Percentiles rank a stretch among this genome's conserved stretches.
These are phyloP conservation scores for Stichopus chloronotus DNA, from an alignment of 35 echinoderm and acorn worm species.

Conservation along the genomic window DNA sequence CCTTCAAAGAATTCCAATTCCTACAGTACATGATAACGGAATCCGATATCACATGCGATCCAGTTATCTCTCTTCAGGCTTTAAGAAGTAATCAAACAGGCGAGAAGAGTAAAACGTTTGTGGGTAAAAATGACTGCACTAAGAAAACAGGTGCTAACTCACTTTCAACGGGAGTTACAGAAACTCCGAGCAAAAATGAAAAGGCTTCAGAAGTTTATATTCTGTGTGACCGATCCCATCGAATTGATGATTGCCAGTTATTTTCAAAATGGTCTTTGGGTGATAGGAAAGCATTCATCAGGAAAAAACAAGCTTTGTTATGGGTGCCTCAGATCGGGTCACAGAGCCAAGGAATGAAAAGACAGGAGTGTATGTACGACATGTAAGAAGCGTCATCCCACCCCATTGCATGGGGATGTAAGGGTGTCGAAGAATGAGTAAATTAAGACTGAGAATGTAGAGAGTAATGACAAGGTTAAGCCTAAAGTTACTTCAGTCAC, in stretches of 20 bases:
- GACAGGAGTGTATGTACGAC: conserved; percentile 26
- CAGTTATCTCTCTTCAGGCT: conserved; percentile 64
- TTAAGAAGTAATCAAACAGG: conserved; percentile 42
- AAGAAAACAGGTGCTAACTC: conserved; percentile 13
- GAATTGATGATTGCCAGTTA: conserved; percentile 64
- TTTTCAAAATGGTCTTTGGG: no score
- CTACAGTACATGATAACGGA: conserved; percentile 50
- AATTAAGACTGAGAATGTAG: neutral
- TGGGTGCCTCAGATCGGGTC: conserved; percentile 70
- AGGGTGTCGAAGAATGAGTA: no score
- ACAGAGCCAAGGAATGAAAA: conserved; percentile 61
- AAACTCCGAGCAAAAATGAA: no score
- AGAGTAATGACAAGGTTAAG: neutral
- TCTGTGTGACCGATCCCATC: conserved; percentile 55
- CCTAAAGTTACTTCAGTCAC: neutral
- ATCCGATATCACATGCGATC: conserved; percentile 71
- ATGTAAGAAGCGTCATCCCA: conserved; percentile 65
- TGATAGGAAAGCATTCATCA: conserved; percentile 59
- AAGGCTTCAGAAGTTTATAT: conserved; percentile 31
- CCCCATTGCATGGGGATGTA: conserved; percentile 57
- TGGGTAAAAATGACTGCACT: no score
- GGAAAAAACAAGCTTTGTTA: conserved; percentile 68
- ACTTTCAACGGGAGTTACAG: conserved; percentile 21
- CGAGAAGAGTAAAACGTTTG: no score
- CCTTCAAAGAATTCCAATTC: conserved; percentile 62